A percentile compares a stretch with the other conserved stretches of the same genome.
These are phyloP conservation scores for Phytoseiulus persimilis DNA, from an alignment of 2,888 invertebrate genomes.

Conservation along the genomic window DNA sequence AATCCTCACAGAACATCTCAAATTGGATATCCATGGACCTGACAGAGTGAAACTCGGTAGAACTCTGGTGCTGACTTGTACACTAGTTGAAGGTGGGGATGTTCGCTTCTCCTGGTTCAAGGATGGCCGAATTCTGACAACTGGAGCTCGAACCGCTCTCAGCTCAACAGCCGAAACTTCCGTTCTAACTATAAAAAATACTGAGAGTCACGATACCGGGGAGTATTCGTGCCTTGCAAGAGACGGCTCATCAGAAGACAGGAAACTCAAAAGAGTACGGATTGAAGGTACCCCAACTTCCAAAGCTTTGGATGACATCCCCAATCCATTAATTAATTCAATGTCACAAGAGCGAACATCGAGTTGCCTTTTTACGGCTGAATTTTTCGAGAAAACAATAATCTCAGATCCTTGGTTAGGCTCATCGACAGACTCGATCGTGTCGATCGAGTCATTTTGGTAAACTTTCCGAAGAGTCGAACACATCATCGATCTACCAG, in stretches of 20 bases:
- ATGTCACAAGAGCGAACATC: no score
- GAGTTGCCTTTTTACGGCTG: no score
- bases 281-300: background rate
- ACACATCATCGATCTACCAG: background rate
- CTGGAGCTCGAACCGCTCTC: background rate
- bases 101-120: constrained; percentile 12
- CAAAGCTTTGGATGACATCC: no score
- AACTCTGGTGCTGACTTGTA: background rate
- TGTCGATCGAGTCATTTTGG: no score
- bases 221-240: background rate
- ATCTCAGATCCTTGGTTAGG: no score
- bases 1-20: background rate
- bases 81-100: background rate
- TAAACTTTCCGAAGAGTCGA: no score
- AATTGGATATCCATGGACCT: constrained; percentile 16
- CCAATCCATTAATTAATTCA: no score
- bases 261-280: background rate
- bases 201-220: background rate
- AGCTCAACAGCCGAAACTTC: background rate
- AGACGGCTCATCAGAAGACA: background rate
- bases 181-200: background rate
- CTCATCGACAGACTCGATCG: no score
- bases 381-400: no score
- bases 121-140: constrained; percentile 7
- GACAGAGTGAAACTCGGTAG: background rate